Evolutionary conservation across 1,140 invertebrate species (phyloP).

Genomic region (Protaetia brevitarsis): DNA sequence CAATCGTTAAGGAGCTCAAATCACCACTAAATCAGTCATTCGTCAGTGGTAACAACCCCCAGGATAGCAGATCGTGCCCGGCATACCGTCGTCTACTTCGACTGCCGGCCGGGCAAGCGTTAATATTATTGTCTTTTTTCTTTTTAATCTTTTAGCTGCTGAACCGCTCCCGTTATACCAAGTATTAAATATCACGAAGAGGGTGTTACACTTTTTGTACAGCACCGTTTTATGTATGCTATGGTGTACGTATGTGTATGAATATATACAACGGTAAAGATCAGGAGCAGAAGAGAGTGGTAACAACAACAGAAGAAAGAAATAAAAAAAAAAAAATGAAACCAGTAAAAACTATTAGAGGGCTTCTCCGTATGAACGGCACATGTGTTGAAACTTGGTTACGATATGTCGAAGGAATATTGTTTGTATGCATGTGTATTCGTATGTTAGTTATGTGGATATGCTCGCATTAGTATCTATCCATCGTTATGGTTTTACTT

Average conservation of each 20-base stretch:
- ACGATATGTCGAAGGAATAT: not conserved
- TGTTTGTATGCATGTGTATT: not conserved
- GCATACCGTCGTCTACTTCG: not conserved
- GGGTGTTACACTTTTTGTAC: not conserved
- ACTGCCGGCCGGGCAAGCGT: not conserved
- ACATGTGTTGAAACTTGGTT: conserved; percentile 17
- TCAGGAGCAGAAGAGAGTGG: not conserved
- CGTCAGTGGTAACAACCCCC: conserved; percentile 14
- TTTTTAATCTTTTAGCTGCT: not conserved
- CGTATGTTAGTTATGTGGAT: no score
- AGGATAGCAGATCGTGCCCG: not conserved
- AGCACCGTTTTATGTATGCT: not conserved
- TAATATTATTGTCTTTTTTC: not conserved
- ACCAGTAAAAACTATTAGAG: conserved; percentile 19
- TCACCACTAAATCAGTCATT: conserved; percentile 13
- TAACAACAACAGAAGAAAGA: not conserved
- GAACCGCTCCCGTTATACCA: not conserved
- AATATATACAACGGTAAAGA: no score
- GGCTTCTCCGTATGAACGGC: not conserved
- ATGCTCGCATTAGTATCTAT: no score
- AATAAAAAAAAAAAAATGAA: conserved; percentile 21
- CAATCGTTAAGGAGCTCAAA: not conserved
- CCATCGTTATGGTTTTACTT: no score
- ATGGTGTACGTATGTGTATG: no score
- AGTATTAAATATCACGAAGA: conserved; percentile 11